Evolutionary conservation across 2,113 vertebrate species (phyloP).

Genomic region (Dissostichus mawsoni): DNA sequence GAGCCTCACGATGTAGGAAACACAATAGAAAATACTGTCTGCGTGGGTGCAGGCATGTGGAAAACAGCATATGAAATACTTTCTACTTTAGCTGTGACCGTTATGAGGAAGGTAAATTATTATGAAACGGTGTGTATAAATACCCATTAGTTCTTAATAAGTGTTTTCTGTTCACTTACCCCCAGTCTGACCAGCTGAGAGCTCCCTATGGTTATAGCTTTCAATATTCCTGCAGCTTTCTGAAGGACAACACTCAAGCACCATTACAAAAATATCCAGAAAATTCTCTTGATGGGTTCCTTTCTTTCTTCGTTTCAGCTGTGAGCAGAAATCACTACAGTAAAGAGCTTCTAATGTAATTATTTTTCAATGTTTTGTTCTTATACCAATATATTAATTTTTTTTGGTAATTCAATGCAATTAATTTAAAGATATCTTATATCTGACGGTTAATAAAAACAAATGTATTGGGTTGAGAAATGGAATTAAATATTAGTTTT

Average conservation of each 20-base stretch:
- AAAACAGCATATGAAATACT: slow-evolving; percentile 30
- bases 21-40: slow-evolving; percentile 22
- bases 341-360: background rate
- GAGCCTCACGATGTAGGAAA: slow-evolving; percentile 28
- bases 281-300: background rate
- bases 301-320: slow-evolving; percentile 25
- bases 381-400: too few species aligned
- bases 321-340: slow-evolving; percentile 7
- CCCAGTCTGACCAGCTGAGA: slow-evolving; percentile 39
- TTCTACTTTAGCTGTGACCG: slow-evolving; percentile 44
- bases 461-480: too few species aligned
- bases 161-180: slow-evolving; percentile 51
- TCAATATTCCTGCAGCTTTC: slow-evolving; percentile 1
- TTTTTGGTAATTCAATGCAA: background rate
- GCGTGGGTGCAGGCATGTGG: slow-evolving; percentile 23
- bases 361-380: background rate
- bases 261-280: slow-evolving; percentile 46
- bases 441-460: too few species aligned
- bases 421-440: too few species aligned
- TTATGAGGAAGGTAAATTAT: slow-evolving; percentile 46
- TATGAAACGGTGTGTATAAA: slow-evolving; percentile 27
- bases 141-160: slow-evolving; percentile 60
- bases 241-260: slow-evolving; percentile 19
- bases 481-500: too few species aligned
- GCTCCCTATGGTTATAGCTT: slow-evolving; percentile 31